Evolutionary conservation across 2,113 vertebrate species (phyloP), one percentile per base, ranked within the genome.

Genomic region (Aegotheles bennettii): DNA sequence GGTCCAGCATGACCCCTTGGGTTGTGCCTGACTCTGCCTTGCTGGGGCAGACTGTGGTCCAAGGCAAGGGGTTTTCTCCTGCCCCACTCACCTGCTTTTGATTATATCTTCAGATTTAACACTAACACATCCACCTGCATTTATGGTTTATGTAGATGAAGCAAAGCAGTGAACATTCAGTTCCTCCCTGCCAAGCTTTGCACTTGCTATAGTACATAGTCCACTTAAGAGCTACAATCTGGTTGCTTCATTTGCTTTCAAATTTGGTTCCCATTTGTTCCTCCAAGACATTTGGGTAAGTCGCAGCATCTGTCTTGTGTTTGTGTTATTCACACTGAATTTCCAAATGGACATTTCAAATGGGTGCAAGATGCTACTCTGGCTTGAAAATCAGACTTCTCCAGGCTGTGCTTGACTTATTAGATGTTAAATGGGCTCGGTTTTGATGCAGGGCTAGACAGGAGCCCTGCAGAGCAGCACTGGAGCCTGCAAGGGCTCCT

Each of bases 311-410:
- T 97, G 96, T 50, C 95, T 95, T 82, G 85, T 89, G 92, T 96
- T 97, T 97, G 93, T 95, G 92, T 93, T 96, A 95, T 97, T 96
- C 95, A 95, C 94, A 48, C 95, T 96, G 96, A 94, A 96, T 97
- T 97, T 97, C 94, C 92, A 96, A 96, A 96, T 61, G 96, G 95
- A 96, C 95, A 8, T 93, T 94, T 95, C 95, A 29, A 96, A 94
- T 92, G 90, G 94, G 85, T 64, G 95, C 95, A 97, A 94, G 92
- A 96, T 97, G 95, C 93, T 93, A 35, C 95, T 92, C 95, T 95
- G 95, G 94, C 96, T 96, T 51, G 83, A 79, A 93, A 96, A 95
- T 57, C 90, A 94, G 93, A 69, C 88, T 92, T 87, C 83, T 92
- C 43, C 88, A 45, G 80, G 64, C 83, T 92, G 88, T 6, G 86